Evolutionary conservation across 2,797 vertebrate genomes (phyloP).

Genomic region (Rhabdophis nuchalis): DNA sequence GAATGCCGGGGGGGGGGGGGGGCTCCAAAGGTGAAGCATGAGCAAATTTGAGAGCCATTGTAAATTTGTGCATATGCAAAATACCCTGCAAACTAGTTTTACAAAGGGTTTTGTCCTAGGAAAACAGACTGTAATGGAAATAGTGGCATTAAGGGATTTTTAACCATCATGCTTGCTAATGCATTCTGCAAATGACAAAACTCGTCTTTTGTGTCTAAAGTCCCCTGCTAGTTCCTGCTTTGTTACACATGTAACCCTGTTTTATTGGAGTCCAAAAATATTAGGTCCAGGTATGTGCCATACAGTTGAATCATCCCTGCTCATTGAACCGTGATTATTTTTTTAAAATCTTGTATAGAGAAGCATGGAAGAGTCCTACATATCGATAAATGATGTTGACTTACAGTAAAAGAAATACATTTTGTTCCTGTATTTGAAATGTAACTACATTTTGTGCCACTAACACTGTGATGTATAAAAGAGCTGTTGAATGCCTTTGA

Average conservation of each 20-base stretch:
- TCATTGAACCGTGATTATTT: conserved; percentile 63
- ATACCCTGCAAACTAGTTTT: conserved; percentile 43
- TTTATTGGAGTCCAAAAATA: conserved; percentile 42
- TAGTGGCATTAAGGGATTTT: conserved; percentile 28
- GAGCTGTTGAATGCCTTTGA: conserved; percentile 72
- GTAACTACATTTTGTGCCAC: conserved; percentile 77
- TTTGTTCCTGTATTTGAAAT: conserved; percentile 65
- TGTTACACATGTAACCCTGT: conserved; percentile 37
- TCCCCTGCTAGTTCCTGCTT: conserved; percentile 36
- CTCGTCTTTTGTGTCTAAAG: conserved; percentile 39
- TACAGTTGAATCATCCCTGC: conserved; percentile 43
- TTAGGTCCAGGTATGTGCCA: conserved; percentile 47
- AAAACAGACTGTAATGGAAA: conserved; percentile 3
- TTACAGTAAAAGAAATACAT: conserved; percentile 47
- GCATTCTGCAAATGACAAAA: conserved; percentile 28
- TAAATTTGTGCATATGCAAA: conserved; percentile 41
- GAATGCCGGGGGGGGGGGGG: background rate
- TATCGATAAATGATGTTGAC: conserved; percentile 61
- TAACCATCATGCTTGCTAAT: conserved; percentile 18
- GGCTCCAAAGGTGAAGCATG: background rate
- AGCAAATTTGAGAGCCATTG: background rate
- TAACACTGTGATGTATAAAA: conserved; percentile 86
- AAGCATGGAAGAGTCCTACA: conserved; percentile 74
- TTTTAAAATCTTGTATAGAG: conserved; percentile 70
- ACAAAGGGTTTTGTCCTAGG: conserved; percentile 32